Evolutionary conservation across 2,888 invertebrate genomes (phyloP), one percentile per base, ranked within the genome.

Genomic region (Falcaria lacertinaria): DNA sequence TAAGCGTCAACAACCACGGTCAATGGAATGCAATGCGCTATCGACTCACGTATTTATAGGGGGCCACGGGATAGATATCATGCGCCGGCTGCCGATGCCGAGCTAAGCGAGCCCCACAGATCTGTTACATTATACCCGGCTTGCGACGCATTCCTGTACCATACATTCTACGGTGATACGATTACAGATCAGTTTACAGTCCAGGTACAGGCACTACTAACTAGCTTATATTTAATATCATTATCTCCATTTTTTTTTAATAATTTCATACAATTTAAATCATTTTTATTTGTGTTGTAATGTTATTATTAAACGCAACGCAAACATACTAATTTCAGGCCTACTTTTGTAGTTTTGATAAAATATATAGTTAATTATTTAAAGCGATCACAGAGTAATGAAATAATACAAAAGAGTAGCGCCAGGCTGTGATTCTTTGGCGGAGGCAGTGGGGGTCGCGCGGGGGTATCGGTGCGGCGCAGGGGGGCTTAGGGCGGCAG

Each of bases 1-100:
- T 61, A 57, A 60, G 45, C 54, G 52, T 56, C 54, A 48, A 54
- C 50, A 53, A 63, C 55, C 52, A 54, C 49, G 57, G 64, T 45
- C 59, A 62, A 58, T 60, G 64, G 64, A 66, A 69, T 69, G 63
- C 64, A 63, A 67, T 70, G 71, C 64, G 69, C 64, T 77, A 74
- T 78, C 72, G 76, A 77, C 71, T 77, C 56, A 64, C 62, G 69
- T 73, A 77, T 76, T 74, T 78, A 76, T 73, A 72, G 69, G 64
- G 60, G 67, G 52, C 50, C 51, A 58, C 41, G 65, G 53, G 57
- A 47, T 50, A 65, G 58, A 49, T 56, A 50, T 40, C 42, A 25
- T 34, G 34, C 14, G 35, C 28, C 42, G 39, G 33, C 41, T 15
- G 16, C 36, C 43, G 41, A 7, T 19, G 13, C 19, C n/a, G n/a